Conservation (phyloP, 2,888 invertebrate species). For the Xylocampa areola region DNA sequence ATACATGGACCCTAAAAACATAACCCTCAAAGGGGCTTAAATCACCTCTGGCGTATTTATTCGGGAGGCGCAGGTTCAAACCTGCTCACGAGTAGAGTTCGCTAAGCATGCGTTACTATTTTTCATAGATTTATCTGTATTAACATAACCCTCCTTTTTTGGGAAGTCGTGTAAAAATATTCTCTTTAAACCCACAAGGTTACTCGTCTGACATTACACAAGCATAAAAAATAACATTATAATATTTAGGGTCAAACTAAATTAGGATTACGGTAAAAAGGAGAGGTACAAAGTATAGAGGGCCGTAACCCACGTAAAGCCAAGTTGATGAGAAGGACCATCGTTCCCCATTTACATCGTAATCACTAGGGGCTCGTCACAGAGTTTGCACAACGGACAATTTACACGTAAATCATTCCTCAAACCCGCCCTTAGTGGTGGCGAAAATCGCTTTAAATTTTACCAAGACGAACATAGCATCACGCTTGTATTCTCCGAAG, state of each 20-base stretch:
- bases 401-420: constrained; percentile 33
- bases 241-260: background rate
- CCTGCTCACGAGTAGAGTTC: no score
- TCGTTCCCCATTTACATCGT: constrained; percentile 41
- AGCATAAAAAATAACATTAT: background rate
- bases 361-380: constrained; percentile 29
- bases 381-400: constrained; percentile 9
- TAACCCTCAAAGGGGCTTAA: no score
- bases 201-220: no score
- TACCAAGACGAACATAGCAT: background rate
- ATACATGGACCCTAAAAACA: no score
- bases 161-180: no score
- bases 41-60: no score
- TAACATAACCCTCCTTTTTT: no score
- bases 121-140: no score
- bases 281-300: background rate
- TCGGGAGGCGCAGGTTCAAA: no score
- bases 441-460: constrained; percentile 4
- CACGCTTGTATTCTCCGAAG: no score
- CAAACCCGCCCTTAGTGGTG: constrained; percentile 1
- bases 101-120: no score
- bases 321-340: constrained; percentile 7
- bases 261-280: constrained; percentile 8
- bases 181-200: no score
- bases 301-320: constrained; percentile 4